Evolutionary conservation across 2,888 invertebrate species (phyloP), one percentile per base, ranked within the genome.

Genomic region (Geotrupes spiniger): DNA sequence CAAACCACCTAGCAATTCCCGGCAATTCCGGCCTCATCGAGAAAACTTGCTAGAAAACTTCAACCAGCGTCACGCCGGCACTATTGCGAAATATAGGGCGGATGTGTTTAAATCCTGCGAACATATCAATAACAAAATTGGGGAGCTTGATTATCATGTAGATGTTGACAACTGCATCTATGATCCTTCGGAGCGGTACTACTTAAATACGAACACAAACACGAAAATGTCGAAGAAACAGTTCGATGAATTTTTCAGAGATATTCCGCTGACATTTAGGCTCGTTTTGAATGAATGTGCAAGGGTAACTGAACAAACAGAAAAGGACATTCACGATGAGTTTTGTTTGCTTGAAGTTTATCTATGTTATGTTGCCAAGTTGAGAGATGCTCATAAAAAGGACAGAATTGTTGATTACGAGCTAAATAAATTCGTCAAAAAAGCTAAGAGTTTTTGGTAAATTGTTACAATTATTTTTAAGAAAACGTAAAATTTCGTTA

Each of bases 201-300:
- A 69, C 67, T 46, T 67, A 25, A 62, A 63, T 56, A 49, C 58
- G 8, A 50, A 54, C 21, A 54, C 59, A 27, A 55, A 60, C 42
- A 31, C 58, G 3, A 52, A 60, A 1, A 44, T 63, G 17, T 54
- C 47, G 1, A 54, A 56, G 28, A 42, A 58, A 11, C 48, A 61
- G 6, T 62, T 58, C 33, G 46, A 59, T 1, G 39, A 52, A 14
- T 64, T 64, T 53, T 55, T 63, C 17, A 21, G 55, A 10, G 59
- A 55, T 28, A 58, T 64, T 39, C 63, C 69, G 1, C 41, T 49
- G 15, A 60, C 62, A 26, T 71, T 71, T 46, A 58, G 53, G 39
- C 43, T 64, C 14, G 37, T 71, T 16, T 53, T 72, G 6, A 59
- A 59, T 4, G 70, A 72, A 53, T 67, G 69, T 49, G 53, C 63